phyloP scores from a whole-genome alignment of 1,140 invertebrate genomes.

The Delia radicum region DNA sequence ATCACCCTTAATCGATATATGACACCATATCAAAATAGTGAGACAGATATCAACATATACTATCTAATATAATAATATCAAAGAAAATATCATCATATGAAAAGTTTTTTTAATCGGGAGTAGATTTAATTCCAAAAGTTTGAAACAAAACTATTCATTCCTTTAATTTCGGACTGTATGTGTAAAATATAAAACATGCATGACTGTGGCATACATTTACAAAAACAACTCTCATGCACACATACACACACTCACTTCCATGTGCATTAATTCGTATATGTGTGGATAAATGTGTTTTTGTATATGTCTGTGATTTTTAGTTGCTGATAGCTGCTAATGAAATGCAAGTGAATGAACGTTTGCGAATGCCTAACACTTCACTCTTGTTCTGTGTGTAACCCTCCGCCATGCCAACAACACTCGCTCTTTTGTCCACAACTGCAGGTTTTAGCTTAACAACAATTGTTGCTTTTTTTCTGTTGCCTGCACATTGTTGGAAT shows the following conservation, averaged over 20 bases:
- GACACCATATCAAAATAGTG: too few relatives aligned
- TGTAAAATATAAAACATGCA: background rate
- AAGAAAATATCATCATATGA: too few relatives aligned
- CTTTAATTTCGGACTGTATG: too few relatives aligned
- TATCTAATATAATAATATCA: too few relatives aligned
- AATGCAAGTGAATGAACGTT: slow-evolving; percentile 4
- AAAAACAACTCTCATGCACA: background rate
- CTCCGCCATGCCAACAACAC: background rate
- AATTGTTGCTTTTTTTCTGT: background rate
- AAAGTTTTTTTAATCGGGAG: too few relatives aligned
- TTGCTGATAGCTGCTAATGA: background rate
- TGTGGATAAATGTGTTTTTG: background rate
- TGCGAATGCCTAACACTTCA: background rate
- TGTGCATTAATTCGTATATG: background rate
- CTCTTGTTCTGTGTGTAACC: background rate
- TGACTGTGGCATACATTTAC: background rate
- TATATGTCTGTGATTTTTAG: background rate
- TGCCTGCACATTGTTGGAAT: background rate
- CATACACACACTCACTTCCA: background rate
- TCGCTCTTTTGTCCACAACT: background rate
- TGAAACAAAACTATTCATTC: too few relatives aligned
- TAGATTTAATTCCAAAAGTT: too few relatives aligned
- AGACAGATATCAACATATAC: too few relatives aligned
- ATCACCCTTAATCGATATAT: too few relatives aligned
- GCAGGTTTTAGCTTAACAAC: background rate